Conservation (phyloP, 2,113 vertebrate genomes). For the Piaya cayana region DNA sequence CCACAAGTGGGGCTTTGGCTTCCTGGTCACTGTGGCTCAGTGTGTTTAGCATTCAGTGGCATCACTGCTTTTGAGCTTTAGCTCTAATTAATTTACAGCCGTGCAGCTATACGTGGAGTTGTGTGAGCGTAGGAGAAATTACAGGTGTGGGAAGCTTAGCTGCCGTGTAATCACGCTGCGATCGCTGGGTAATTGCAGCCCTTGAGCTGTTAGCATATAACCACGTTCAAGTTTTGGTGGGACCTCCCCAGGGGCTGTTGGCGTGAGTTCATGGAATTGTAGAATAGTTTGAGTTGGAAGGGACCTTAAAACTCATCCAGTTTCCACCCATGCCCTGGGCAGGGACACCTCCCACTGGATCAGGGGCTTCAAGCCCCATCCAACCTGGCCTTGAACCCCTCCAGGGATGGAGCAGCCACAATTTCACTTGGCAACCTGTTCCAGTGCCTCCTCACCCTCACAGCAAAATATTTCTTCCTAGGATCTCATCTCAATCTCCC, state of each 20-base stretch:
- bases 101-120: background rate
- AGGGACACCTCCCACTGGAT: too few species aligned
- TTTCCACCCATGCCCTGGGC: too few species aligned
- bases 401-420: too few species aligned
- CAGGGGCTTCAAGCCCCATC: too few species aligned
- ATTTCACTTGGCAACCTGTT: too few species aligned
- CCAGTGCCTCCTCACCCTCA: too few species aligned
- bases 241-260: background rate
- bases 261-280: fast-evolving
- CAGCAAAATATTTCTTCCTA: too few species aligned
- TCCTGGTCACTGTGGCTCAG: background rate
- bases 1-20: background rate
- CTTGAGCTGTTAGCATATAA: background rate
- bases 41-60: background rate
- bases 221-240: background rate
- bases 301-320: too few species aligned
- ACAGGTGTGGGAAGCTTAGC: background rate
- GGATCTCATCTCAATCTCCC: too few species aligned
- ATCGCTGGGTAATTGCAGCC: background rate
- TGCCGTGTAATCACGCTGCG: background rate
- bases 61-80: background rate
- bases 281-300: too few species aligned
- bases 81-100: background rate
- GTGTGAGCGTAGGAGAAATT: background rate
- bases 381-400: too few species aligned